Base-by-base conservation (phyloP, 2,797 vertebrate genomes). In the Valencia hispanica region DNA sequence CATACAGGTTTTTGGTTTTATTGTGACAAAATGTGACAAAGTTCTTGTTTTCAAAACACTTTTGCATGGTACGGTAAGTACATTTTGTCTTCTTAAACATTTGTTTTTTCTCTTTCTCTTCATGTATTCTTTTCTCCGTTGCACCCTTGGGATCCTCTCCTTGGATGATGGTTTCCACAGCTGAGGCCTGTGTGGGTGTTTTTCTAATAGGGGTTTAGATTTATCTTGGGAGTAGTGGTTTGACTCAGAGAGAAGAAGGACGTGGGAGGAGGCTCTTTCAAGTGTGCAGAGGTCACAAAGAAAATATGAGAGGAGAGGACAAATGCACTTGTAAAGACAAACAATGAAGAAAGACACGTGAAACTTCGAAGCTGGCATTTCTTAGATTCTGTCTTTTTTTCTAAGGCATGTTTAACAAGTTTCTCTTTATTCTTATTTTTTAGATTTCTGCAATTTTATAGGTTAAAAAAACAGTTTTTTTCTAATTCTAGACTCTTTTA, bases 161-260 rank as follows among this genome's bases (percentile, higher is more conserved):
- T 47, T 59, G 69, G 65, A 9, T 73, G 79, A 87, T 84, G 77
- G 78, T 74, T 88, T 87, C 77, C 90, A 81, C 90, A 91, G 87
- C 90, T 89, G 90, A 89, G 53, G 78, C 81, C 80, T 68, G 70
- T 78, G 81, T 81, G 76, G 87, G 87, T 87, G 65, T 45, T 68
- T 68, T 45, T 92, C 85, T 87, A 72, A 30, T 47, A 81, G 86
- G 69, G 86, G 85, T 86, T 65, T 20, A 72, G 79, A 75, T 85
- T 84, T 70, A 81, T 89, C 89, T 77, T 72, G 83, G 86, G 88
- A 88, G 75, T 32, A 10, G 86, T 75, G 87, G 87, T 92, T 81
- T 74, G 85, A 81, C 72, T 72, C 79, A 75, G 69, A 77, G 74
- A 76, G 81, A 63, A 47, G 78, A 57, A 83, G 22, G 74, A 75